phyloP scores from a whole-genome alignment of 2,888 invertebrate species.

The Proisotoma minuta region DNA sequence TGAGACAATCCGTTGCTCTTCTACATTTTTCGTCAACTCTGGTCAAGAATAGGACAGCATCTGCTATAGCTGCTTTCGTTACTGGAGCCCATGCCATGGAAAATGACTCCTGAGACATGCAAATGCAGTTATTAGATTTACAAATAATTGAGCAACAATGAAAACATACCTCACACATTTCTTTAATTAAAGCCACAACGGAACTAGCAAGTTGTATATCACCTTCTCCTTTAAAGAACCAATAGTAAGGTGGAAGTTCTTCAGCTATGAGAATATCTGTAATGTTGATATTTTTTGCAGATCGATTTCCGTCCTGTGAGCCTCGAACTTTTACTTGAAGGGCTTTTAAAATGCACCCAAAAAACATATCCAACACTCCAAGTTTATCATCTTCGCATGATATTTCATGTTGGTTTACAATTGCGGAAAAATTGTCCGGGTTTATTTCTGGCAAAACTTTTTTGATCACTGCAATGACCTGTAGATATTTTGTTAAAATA shows the following conservation, averaged over 20 bases:
- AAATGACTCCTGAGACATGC: conserved; percentile 68
- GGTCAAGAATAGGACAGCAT: conserved; percentile 77
- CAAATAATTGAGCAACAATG: neutral
- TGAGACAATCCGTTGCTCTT: conserved; percentile 68
- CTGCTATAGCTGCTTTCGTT: conserved; percentile 81
- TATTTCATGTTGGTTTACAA: conserved; percentile 54
- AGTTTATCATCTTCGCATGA: conserved; percentile 49
- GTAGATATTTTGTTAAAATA: conserved; percentile 50
- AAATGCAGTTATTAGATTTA: neutral
- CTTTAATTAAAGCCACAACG: conserved; percentile 79
- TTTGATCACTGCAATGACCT: conserved; percentile 75
- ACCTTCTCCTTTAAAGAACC: conserved; percentile 85
- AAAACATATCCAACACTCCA: conserved; percentile 81
- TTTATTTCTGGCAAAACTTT: conserved; percentile 85
- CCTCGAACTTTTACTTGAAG: conserved; percentile 72
- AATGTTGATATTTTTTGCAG: conserved; percentile 43
- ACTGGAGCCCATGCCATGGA: conserved; percentile 79
- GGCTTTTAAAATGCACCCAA: conserved; percentile 86
- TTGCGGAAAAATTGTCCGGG: conserved; percentile 73
- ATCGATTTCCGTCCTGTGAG: conserved; percentile 41
- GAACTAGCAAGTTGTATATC: conserved; percentile 80
- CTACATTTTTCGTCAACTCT: conserved; percentile 72
- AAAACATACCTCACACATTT: conserved; percentile 75
- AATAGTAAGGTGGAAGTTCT: conserved; percentile 51
- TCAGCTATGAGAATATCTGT: conserved; percentile 41